These are phyloP conservation scores for Lepidurus couesii DNA, from an alignment of 1,140 invertebrate species.

Conservation along the genomic window DNA sequence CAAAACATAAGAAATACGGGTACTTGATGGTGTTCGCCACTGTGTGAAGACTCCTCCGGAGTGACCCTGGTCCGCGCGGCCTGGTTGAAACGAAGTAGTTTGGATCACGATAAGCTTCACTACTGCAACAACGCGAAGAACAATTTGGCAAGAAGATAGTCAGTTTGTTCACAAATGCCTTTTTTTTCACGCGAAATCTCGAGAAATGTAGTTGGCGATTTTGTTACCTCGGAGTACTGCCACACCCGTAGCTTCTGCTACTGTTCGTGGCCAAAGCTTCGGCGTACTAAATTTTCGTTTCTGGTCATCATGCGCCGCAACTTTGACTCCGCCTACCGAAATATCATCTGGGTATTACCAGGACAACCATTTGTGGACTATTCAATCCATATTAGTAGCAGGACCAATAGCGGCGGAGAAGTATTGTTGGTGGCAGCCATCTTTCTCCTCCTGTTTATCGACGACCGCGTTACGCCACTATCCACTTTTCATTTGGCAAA, in stretches of 20 bases:
- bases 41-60: too few species aligned
- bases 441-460: slow-evolving; percentile 17
- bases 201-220: slow-evolving; percentile 3
- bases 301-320: neutral
- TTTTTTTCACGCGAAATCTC: neutral
- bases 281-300: slow-evolving; percentile 10
- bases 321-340: neutral
- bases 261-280: neutral
- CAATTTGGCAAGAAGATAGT: neutral
- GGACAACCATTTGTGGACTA: slow-evolving; percentile 1
- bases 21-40: too few species aligned
- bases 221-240: slow-evolving; percentile 1
- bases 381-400: slow-evolving; percentile 5
- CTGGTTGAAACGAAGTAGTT: too few species aligned
- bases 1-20: too few species aligned
- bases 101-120: too few species aligned
- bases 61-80: too few species aligned
- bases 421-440: slow-evolving; percentile 1
- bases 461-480: neutral
- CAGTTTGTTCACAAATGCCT: neutral
- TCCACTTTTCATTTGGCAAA: slow-evolving; percentile 10
- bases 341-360: neutral
- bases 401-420: neutral
- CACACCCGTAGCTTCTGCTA: slow-evolving; percentile 8
- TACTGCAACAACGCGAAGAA: neutral